phyloP scores from a whole-genome alignment of 2,797 vertebrate genomes.

The Arrhamphus sclerolepis region DNA sequence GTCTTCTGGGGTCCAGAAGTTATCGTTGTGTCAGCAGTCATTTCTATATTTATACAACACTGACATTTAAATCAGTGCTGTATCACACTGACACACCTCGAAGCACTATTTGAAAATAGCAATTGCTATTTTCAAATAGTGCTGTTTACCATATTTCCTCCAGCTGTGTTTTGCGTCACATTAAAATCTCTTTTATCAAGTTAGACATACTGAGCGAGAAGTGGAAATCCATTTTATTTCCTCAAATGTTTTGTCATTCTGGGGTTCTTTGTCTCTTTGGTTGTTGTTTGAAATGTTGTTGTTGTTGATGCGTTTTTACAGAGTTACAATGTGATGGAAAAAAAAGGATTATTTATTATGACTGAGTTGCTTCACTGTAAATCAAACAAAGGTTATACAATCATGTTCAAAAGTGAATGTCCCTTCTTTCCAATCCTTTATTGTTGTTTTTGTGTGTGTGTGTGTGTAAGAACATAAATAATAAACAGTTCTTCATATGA shows the following conservation, averaged over 20 bases:
- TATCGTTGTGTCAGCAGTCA: not conserved
- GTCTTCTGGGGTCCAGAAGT: not conserved
- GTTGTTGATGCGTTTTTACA: too few species aligned
- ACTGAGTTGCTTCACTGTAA: too few species aligned
- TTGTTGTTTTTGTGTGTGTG: too few species aligned
- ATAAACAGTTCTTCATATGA: too few species aligned
- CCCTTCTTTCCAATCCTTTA: too few species aligned
- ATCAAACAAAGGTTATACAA: too few species aligned
- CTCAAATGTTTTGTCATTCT: not conserved
- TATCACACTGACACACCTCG: conserved; percentile 4
- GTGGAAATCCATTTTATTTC: not conserved
- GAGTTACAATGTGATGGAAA: too few species aligned
- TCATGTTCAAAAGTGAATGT: too few species aligned
- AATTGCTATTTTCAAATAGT: conserved; percentile 4
- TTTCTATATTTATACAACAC: conserved; percentile 8
- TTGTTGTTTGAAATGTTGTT: not conserved
- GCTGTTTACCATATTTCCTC: conserved; percentile 17
- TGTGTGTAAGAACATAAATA: too few species aligned
- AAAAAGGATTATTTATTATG: too few species aligned
- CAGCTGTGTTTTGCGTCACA: conserved; percentile 12
- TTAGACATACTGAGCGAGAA: conserved; percentile 5
- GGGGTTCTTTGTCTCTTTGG: not conserved
- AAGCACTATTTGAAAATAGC: conserved; percentile 16
- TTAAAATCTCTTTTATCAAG: conserved; percentile 1
- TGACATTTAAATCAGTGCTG: conserved; percentile 1